Percentiles rank a stretch among this genome's conserved stretches.
Evolutionary conservation across 92 coral and sea anemone species (phyloP).

Genomic region (Chrysogorgia sp.): DNA sequence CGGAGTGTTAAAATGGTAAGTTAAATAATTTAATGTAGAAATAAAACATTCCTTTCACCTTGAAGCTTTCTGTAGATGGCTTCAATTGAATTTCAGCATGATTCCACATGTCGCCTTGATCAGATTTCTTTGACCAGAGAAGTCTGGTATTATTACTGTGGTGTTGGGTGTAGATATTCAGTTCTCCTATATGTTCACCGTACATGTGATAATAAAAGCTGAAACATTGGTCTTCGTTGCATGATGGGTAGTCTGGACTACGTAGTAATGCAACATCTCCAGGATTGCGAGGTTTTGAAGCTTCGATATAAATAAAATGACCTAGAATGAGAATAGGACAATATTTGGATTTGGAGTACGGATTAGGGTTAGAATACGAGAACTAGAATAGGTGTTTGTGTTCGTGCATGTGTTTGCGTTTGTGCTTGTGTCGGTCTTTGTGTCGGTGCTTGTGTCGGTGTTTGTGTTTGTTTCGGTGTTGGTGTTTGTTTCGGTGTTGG

Average conservation of each 20-base stretch:
- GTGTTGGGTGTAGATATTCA: conserved; percentile 19
- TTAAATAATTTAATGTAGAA: too few relatives aligned
- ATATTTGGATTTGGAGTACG: background rate
- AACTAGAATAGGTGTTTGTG: too few relatives aligned
- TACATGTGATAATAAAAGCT: conserved; percentile 89
- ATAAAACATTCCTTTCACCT: conserved; percentile 2
- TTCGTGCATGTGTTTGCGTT: too few relatives aligned
- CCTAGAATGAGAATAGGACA: conserved; percentile 44
- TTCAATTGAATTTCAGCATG: conserved; percentile 69
- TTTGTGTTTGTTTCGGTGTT: too few relatives aligned
- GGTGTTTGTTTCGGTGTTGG: too few relatives aligned
- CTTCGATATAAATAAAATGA: conserved; percentile 81
- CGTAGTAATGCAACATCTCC: conserved; percentile 72
- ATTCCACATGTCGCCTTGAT: conserved; percentile 74
- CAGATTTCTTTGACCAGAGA: conserved; percentile 52
- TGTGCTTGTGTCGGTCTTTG: too few relatives aligned
- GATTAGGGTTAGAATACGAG: background rate
- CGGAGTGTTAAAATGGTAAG: too few relatives aligned
- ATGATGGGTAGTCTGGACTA: conserved; percentile 64
- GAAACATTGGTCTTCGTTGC: conserved; percentile 62
- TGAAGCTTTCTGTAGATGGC: background rate
- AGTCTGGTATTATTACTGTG: background rate
- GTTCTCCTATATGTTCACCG: conserved; percentile 64
- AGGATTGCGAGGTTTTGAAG: conserved; percentile 64
- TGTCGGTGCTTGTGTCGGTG: too few relatives aligned